Evolutionary conservation across 2,797 vertebrate species (phyloP), one percentile per base, ranked within the genome.

Genomic region (Pipistrellus kuhlii): DNA sequence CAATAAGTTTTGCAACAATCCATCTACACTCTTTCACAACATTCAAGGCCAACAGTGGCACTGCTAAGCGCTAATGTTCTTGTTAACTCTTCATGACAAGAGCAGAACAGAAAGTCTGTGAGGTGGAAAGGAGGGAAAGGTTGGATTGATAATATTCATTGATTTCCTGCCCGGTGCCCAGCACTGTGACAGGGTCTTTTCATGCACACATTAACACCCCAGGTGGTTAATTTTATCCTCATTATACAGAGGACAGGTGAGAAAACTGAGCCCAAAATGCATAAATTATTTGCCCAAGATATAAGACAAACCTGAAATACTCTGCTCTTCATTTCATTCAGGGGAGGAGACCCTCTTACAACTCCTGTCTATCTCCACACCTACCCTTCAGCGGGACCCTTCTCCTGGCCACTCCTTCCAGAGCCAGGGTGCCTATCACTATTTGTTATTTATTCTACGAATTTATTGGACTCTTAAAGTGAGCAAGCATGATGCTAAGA

Each of bases 1-100:
- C 69, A 90, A 62, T 68, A 90, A 38, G 44, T 94, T 97, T 94
- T 95, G 46, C 82, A 96, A 95, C 53, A 85, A 88, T 7, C 21
- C 83, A 57, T 57, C 73, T 46, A 88, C 17, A 72, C 76, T 83
- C 78, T 97, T 94, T 93, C 82, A 85, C 13, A 95, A 96, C 62
- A 57, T 64, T 18, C 76, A 71, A 80, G 35, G 64, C 21, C 59
- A 55, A 62, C 57, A 18, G 14, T 76, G 38, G 20, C 72, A 32
- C 30, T 44, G 17, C 68, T 35, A 59, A 80, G 68, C 38, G 44
- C 35, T 75, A 25, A 72, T 41, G 32, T 68, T 78, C 64, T 69
- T 73, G 53, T 95, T 93, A 95, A 93, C 38, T 73, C 57, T 90
- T 95, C 20, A 32, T 78, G 35, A 80, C 30, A 81, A 18, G 8